These are phyloP conservation scores for Batillaria attramentaria DNA, from an alignment of 1,140 invertebrate species.

Conservation along the genomic window DNA sequence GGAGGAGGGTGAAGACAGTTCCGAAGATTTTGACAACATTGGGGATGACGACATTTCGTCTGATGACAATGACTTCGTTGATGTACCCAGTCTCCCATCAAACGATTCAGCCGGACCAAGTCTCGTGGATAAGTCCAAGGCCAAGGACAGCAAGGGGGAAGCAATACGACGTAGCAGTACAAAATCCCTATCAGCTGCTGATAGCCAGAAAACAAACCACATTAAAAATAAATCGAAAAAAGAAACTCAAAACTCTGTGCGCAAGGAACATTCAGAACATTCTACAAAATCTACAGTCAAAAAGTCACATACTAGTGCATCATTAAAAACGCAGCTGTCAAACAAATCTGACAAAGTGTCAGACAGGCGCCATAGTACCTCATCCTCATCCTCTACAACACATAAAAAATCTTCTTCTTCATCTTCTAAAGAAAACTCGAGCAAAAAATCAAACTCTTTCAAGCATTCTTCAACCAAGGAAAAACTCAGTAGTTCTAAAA, in stretches of 20 bases:
- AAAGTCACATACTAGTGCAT: no score
- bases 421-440: neutral
- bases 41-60: constrained; percentile 29
- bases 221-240: neutral
- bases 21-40: constrained; percentile 26
- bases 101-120: neutral
- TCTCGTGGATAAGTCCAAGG: neutral
- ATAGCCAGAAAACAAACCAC: neutral
- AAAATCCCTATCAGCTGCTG: neutral
- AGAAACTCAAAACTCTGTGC: no score
- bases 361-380: no score
- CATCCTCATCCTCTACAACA: neutral
- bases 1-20: neutral
- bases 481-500: no score
- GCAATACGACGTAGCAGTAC: neutral
- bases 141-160: no score
- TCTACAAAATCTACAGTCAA: no score
- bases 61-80: constrained; percentile 34
- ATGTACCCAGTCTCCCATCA: constrained; percentile 1
- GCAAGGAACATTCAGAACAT: no score
- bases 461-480: no score
- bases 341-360: no score
- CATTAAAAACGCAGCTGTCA: no score
- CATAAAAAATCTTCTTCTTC: neutral
- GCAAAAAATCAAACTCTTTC: no score